Conservation (phyloP, 2,888 invertebrate genomes). For the Autographa gamma region DNA sequence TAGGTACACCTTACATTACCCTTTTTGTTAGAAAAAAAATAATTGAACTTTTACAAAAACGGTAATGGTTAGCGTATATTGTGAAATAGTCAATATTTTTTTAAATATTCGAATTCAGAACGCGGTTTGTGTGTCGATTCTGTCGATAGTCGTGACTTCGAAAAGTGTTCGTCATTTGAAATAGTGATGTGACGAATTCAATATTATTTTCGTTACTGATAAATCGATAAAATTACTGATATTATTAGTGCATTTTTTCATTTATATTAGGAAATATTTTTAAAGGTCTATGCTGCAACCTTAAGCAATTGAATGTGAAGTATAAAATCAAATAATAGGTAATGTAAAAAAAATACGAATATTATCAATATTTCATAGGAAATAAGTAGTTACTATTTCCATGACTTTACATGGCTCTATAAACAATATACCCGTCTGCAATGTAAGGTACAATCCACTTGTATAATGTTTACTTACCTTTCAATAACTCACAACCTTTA, state of each 20-base stretch:
- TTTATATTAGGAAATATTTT: too few species aligned
- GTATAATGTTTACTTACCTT: too few species aligned
- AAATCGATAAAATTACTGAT: conserved; percentile 23
- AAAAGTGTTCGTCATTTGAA: conserved; percentile 37
- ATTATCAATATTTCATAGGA: too few species aligned
- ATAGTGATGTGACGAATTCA: conserved; percentile 49
- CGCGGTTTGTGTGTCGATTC: conserved; percentile 14
- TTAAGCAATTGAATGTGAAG: too few species aligned
- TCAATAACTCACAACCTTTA: too few species aligned
- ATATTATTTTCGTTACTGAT: conserved; percentile 44
- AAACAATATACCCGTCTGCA: too few species aligned
- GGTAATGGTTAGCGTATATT: conserved; percentile 6
- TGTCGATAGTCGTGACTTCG: conserved; percentile 38
- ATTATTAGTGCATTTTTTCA: neutral
- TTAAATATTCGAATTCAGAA: conserved; percentile 31
- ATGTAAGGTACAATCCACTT: too few species aligned
- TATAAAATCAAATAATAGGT: too few species aligned
- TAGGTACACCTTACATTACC: conserved; percentile 9
- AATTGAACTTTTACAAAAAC: neutral
- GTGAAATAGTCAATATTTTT: neutral
- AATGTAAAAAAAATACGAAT: too few species aligned
- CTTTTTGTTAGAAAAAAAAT: accelerated
- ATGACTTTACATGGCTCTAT: too few species aligned
- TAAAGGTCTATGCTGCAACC: too few species aligned
- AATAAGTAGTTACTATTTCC: too few species aligned